These are phyloP conservation scores for Oncorhynchus gorbuscha DNA, from an alignment of 2,113 vertebrate genomes.

Conservation along the genomic window DNA sequence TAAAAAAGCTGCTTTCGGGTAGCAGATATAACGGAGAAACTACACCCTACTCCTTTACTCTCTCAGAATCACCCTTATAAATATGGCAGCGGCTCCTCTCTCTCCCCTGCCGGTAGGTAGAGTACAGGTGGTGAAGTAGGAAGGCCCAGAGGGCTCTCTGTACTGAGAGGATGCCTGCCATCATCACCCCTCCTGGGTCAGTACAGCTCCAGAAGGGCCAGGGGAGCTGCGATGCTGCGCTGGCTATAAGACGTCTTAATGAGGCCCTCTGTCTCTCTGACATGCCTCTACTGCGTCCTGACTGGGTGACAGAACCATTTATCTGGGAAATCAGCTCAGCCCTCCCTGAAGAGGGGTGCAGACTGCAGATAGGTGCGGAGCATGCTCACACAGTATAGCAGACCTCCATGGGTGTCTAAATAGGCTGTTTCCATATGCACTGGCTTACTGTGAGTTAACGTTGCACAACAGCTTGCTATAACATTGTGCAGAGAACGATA, in stretches of 20 bases:
- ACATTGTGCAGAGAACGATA: background rate
- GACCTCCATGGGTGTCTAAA: background rate
- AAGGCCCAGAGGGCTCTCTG: background rate
- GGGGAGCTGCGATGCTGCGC: background rate
- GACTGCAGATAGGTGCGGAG: background rate
- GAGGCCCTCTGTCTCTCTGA: background rate
- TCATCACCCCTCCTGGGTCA: background rate
- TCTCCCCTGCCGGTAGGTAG: conserved; percentile 1
- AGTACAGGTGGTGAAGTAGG: background rate
- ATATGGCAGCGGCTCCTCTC: background rate
- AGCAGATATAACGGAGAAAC: background rate
- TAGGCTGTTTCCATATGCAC: background rate
- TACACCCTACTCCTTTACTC: background rate
- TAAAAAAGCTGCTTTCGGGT: background rate
- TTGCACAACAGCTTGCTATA: background rate
- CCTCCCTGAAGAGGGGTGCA: background rate
- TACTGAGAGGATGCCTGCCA: background rate
- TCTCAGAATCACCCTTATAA: background rate
- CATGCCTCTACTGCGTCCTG: background rate
- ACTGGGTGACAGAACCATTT: conserved; percentile 13
- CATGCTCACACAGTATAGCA: too few relatives aligned
- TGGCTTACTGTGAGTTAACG: background rate
- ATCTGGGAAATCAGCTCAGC: background rate
- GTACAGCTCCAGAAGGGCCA: background rate
- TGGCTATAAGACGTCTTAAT: background rate